phyloP scores from a whole-genome alignment of 2,113 vertebrate species.

The Rostratula benghalensis region DNA sequence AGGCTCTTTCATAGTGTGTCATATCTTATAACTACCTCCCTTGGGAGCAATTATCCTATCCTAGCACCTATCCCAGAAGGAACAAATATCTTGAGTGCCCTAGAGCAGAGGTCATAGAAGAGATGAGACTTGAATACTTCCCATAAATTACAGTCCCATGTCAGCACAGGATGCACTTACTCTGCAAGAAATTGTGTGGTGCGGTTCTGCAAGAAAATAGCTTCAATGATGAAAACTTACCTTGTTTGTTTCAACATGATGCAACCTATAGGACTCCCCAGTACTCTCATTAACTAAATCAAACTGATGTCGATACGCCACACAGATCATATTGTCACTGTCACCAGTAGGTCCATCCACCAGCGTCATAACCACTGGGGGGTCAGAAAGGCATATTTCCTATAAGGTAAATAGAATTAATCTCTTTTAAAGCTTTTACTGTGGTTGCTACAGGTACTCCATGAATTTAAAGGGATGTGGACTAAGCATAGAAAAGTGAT shows the following conservation, averaged over 20 bases:
- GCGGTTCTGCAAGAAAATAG: neutral
- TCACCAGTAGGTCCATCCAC: conserved; percentile 94
- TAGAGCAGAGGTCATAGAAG: neutral
- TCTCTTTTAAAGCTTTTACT: neutral
- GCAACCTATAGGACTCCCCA: conserved; percentile 89
- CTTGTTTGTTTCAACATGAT: conserved; percentile 92
- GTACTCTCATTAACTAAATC: conserved; percentile 98
- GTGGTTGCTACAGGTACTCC: neutral
- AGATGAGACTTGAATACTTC: neutral
- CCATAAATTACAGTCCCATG: neutral
- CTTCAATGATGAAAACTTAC: conserved; percentile 66
- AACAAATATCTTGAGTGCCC: neutral
- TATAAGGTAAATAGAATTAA: conserved; percentile 29
- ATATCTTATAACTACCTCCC: neutral
- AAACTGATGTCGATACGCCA: conserved; percentile 96
- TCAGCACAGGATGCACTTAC: neutral
- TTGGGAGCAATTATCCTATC: neutral
- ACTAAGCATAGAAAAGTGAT: neutral
- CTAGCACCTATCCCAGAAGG: neutral
- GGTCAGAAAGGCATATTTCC: conserved; percentile 97
- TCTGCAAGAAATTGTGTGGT: neutral
- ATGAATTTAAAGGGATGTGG: neutral
- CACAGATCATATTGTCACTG: conserved; percentile 97
- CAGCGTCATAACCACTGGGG: conserved; percentile 90
- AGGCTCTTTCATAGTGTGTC: neutral